A percentile compares a stretch with the other conserved stretches of the same genome.
Conservation (phyloP, 2,797 vertebrate genomes). For the Myotis myotis region DNA sequence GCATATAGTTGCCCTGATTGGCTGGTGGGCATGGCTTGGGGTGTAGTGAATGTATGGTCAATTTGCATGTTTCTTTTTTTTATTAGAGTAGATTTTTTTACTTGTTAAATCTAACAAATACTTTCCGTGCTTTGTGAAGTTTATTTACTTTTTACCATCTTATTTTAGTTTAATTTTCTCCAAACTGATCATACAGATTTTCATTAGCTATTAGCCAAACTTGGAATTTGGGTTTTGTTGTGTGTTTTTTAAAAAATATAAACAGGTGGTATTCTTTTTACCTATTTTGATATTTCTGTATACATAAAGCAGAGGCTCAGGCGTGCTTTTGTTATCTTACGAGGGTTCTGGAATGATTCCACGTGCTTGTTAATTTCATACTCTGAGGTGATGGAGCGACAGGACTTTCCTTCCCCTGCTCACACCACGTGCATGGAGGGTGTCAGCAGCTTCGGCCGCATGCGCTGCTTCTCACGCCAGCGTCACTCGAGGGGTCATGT, state of each 20-base stretch:
- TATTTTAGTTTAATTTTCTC: background rate
- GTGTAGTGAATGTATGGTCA: no score
- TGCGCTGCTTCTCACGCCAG: no score
- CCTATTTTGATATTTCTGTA: background rate
- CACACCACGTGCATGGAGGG: no score
- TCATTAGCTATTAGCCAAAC: background rate
- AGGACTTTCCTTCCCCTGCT: background rate
- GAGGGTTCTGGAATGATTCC: background rate
- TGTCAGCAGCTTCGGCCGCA: no score
- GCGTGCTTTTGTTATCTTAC: background rate
- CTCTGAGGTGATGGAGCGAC: accelerated
- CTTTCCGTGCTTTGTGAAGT: background rate
- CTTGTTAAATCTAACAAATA: background rate
- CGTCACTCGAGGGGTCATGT: background rate
- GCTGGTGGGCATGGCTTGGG: no score
- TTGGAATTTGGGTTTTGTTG: background rate
- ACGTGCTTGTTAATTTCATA: background rate
- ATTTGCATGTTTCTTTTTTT: no score
- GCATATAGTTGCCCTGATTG: no score
- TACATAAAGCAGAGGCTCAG: background rate
- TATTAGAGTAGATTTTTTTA: background rate
- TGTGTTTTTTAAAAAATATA: background rate
- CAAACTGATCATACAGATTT: background rate
- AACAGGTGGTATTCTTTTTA: background rate
- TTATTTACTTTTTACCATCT: background rate